Base-by-base conservation (phyloP, 2,113 vertebrate genomes). In the Stegastes partitus region DNA sequence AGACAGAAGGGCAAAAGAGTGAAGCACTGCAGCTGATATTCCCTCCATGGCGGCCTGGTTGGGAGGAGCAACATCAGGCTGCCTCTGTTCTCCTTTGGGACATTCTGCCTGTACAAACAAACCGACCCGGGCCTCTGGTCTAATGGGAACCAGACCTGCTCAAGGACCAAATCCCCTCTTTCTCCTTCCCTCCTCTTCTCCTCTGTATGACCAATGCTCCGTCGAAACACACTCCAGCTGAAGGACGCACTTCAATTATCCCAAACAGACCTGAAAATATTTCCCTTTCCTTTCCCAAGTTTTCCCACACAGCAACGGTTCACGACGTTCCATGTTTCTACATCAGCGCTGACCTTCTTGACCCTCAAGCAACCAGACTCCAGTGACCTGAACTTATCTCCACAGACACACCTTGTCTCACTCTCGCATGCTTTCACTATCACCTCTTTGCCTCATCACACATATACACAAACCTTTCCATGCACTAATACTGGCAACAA, bases 71-170 rank as follows among this genome's bases (percentile, higher is more conserved):
- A 89, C 86, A 86, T 89, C 86, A 82, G 83, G 64, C 88, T 72
- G 90, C 89, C 84, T 85, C 64, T 71, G 83, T 76, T 84, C 92
- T 91, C 93, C 91, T 91, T 42, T 80, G 92, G 94, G 94, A 93
- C 82, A 26, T 69, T 89, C 84, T 89, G 92, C 91, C 88, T 93
- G 92, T 91, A 88, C 91, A 94, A 93, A 94, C 92, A 94, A 92
- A 93, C 89, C 68, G 53, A 88, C 81, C 77, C 65, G 47, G 85
- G 89, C 91, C 92, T 86, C 89, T 81, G 79, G 87, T 92, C 91
- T 95, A 95, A 95, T 95, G 94, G 93, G 93, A 95, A 94, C 93
- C 95, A 95, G 94, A 94, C 89, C 91, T 91, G 74, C 88, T 85
- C 51, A 69, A 87, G 80, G 82, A 91, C 87, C 80, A 73, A 89